Conservation (phyloP, 2,888 invertebrate genomes). For the Monochamus alternatus region DNA sequence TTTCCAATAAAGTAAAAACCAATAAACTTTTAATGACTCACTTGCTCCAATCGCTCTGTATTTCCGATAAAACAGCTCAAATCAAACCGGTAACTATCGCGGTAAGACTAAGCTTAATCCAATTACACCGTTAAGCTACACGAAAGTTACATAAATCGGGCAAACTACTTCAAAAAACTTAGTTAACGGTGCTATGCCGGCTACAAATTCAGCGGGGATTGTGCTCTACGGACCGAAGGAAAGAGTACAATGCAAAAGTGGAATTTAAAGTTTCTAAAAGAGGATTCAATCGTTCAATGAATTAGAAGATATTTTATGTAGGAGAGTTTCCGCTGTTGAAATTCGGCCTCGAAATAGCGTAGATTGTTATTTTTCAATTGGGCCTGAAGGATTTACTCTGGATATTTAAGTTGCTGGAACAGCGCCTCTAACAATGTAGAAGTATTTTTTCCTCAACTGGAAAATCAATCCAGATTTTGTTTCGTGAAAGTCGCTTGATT, state of each 20-base stretch:
- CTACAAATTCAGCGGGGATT: constrained; percentile 20
- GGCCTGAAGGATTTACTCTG: not conserved
- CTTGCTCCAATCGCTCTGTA: constrained; percentile 8
- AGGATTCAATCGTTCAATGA: constrained; percentile 6
- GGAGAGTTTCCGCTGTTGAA: not conserved
- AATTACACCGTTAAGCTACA: constrained; percentile 20
- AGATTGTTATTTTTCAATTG: not conserved
- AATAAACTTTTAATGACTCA: not conserved
- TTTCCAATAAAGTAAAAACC: no score
- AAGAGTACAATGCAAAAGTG: constrained; percentile 24
- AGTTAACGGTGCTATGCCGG: constrained; percentile 22
- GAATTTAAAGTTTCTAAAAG: constrained; percentile 28
- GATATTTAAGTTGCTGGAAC: no score
- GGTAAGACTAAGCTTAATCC: constrained; percentile 24
- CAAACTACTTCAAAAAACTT: constrained; percentile 34
- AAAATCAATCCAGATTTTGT: no score
- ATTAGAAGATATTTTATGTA: constrained; percentile 15
- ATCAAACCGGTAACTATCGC: constrained; percentile 9
- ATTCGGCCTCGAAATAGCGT: not conserved
- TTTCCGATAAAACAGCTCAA: not conserved
- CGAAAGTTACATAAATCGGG: constrained; percentile 24
- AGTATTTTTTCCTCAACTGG: no score
- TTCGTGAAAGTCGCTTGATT: no score
- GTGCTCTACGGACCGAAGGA: constrained; percentile 5
- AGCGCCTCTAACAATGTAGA: no score